These are phyloP conservation scores for Syrrhaptes paradoxus DNA, from an alignment of 2,113 vertebrate genomes.

Conservation along the genomic window DNA sequence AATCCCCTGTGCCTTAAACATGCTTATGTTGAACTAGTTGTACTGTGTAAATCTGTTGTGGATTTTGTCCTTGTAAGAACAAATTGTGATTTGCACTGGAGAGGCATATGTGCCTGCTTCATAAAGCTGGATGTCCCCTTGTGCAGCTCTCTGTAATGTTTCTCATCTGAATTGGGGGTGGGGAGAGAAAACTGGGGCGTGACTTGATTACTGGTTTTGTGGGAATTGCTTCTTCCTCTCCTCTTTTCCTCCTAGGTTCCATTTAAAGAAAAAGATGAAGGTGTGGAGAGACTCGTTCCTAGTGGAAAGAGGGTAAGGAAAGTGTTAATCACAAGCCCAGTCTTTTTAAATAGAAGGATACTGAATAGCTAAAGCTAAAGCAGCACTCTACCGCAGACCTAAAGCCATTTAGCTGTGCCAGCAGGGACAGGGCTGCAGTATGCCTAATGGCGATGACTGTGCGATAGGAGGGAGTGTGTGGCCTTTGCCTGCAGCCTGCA, in stretches of 20 bases:
- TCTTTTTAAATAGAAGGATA: neutral
- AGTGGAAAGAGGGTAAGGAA: constrained; percentile 92
- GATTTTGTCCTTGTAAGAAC: neutral
- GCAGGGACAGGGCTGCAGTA: neutral
- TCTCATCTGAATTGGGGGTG: neutral
- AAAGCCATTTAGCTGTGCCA: constrained; percentile 25
- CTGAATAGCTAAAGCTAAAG: constrained; percentile 15
- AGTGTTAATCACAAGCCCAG: neutral
- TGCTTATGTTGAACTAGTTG: neutral
- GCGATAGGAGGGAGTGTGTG: neutral
- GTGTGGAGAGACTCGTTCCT: constrained; percentile 95
- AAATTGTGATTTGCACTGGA: neutral
- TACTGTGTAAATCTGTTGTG: neutral
- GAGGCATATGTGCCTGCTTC: neutral
- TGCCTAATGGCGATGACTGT: constrained; percentile 17
- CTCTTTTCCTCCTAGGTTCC: constrained; percentile 79
- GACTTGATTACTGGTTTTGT: neutral
- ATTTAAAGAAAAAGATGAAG: constrained; percentile 88
- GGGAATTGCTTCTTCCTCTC: neutral
- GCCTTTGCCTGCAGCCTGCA: neutral
- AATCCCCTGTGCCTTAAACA: neutral
- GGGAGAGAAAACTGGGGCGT: neutral
- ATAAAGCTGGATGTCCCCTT: neutral
- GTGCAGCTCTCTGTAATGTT: neutral
- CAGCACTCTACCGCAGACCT: neutral